These are phyloP conservation scores for Corvus cornix DNA, from an alignment of 2,113 vertebrate genomes.

Conservation along the genomic window DNA sequence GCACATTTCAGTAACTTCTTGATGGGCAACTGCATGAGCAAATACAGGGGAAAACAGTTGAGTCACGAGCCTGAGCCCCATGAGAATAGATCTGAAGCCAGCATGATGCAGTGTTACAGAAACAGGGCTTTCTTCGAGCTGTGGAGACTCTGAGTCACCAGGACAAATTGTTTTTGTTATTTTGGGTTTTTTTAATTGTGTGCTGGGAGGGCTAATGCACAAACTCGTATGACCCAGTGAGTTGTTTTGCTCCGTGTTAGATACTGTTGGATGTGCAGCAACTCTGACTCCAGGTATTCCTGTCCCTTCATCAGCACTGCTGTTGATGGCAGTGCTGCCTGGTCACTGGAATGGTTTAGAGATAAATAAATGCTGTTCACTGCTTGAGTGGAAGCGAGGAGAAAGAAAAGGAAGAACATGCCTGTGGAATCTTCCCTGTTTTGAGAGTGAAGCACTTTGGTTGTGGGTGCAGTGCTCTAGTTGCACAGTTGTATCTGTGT, in stretches of 20 bases:
- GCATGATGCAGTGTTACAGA: not conserved
- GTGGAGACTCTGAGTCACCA: constrained; percentile 50
- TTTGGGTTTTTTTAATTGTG: not conserved
- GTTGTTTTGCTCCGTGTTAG: not conserved
- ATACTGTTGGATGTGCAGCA: not conserved
- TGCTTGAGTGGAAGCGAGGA: not conserved
- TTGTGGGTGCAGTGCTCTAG: not conserved
- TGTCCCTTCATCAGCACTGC: not conserved
- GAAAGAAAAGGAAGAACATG: not conserved
- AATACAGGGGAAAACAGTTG: not conserved
- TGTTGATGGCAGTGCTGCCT: not conserved
- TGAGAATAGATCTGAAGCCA: constrained; percentile 22
- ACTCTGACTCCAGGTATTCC: not conserved
- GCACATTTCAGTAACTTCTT: not conserved
- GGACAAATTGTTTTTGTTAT: constrained; percentile 39
- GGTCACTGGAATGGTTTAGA: not conserved
- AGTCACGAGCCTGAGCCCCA: constrained; percentile 26
- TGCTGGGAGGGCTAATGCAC: not conserved
- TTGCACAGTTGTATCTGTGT: not conserved
- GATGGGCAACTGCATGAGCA: not conserved
- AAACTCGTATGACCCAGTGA: not conserved
- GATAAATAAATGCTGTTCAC: not conserved
- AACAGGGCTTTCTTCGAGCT: not conserved
- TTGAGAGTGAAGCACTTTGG: not conserved
- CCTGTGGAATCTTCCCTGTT: not conserved